A percentile compares a stretch with the other conserved stretches of the same genome.
Conservation (phyloP, 1,140 invertebrate species). For the Heliothis subflexa region DNA sequence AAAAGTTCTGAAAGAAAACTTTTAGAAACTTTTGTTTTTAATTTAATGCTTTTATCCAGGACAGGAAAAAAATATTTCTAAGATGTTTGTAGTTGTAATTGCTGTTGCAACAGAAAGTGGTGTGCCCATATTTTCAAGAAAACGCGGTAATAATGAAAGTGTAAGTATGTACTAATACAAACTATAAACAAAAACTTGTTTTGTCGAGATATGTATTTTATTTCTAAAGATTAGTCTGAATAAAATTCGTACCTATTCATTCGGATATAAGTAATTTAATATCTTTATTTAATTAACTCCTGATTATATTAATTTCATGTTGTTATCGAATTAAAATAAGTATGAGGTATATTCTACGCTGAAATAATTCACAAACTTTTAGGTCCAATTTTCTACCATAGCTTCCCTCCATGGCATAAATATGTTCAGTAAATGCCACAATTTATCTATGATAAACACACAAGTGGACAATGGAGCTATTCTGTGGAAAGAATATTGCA, state of each 20-base stretch:
- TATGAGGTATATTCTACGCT: too few relatives aligned
- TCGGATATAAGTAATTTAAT: too few relatives aligned
- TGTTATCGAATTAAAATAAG: too few relatives aligned
- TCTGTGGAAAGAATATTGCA: conserved; percentile 90
- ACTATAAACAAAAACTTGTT: not conserved
- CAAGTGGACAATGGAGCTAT: conserved; percentile 88
- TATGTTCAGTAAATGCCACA: conserved; percentile 90
- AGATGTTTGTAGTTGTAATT: conserved; percentile 90
- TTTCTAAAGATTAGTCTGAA: too few relatives aligned
- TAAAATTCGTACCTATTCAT: not conserved
- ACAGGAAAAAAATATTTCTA: not conserved
- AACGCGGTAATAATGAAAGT: conserved; percentile 89
- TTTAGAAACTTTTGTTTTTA: not conserved
- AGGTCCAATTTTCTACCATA: conserved; percentile 90
- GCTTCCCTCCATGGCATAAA: conserved; percentile 91
- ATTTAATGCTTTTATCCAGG: not conserved
- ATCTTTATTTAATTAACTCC: too few relatives aligned
- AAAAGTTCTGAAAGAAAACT: not conserved
- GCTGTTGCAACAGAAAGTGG: conserved; percentile 90
- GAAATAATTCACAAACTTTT: conserved; percentile 58
- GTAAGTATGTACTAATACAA: conserved; percentile 77
- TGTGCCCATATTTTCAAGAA: conserved; percentile 90
- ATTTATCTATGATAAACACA: conserved; percentile 87
- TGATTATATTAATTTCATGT: too few relatives aligned
- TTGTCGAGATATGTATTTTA: too few relatives aligned